These are phyloP conservation scores for Hylia prasina DNA, from an alignment of 2,113 vertebrate genomes.

Conservation along the genomic window DNA sequence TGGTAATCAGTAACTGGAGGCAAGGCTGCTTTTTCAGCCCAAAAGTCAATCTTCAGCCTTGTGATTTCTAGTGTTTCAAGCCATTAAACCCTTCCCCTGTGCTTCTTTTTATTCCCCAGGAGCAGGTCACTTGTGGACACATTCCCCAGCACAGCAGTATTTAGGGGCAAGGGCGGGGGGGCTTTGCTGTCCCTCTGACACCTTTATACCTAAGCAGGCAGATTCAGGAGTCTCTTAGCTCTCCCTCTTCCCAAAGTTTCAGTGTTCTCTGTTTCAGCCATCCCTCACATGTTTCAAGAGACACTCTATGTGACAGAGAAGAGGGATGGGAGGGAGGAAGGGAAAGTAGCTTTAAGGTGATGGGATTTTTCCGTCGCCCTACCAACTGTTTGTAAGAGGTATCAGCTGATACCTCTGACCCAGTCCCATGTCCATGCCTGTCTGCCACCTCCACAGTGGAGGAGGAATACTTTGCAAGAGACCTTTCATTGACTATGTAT, in stretches of 20 bases:
- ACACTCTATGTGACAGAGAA: neutral
- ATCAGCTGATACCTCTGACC: neutral
- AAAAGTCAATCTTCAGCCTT: neutral
- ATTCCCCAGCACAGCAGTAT: neutral
- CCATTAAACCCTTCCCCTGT: neutral
- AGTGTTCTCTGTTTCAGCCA: neutral
- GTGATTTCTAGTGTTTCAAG: neutral
- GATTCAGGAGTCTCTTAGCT: neutral
- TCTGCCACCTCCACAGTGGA: neutral
- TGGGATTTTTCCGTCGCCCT: neutral
- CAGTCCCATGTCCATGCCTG: neutral
- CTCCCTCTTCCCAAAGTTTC: neutral
- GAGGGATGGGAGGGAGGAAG: neutral
- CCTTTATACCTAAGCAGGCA: neutral
- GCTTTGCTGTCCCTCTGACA: neutral
- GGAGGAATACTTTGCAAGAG: neutral
- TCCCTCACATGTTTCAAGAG: neutral
- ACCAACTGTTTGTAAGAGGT: neutral
- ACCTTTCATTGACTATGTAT: neutral
- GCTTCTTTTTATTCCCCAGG: rapidly evolving
- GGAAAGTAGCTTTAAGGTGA: neutral
- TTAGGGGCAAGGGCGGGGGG: rapidly evolving
- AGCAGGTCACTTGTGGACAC: neutral
- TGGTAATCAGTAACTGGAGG: neutral
- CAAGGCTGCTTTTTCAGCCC: neutral